These are phyloP conservation scores for Listronotus bonariensis DNA, from an alignment of 1,140 invertebrate species.

Conservation along the genomic window DNA sequence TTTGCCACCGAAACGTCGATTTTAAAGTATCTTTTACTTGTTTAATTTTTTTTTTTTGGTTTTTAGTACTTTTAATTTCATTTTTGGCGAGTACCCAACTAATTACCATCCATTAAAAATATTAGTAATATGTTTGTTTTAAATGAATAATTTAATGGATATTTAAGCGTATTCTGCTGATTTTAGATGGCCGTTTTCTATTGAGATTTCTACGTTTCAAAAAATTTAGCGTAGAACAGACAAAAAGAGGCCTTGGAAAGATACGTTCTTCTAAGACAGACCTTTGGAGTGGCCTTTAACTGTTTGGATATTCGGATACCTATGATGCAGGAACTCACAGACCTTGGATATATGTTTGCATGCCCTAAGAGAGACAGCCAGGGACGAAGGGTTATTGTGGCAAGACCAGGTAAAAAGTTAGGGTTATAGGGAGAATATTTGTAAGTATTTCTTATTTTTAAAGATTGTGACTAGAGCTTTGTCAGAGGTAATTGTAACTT, in stretches of 20 bases:
- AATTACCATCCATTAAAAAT: no score
- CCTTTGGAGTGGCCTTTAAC: constrained; percentile 72
- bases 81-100: no score
- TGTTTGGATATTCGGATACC: constrained; percentile 72
- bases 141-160: no score
- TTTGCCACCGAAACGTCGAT: no score
- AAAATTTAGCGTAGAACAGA: constrained; percentile 82
- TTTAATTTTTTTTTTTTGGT: no score
- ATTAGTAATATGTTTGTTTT: no score
- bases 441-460: constrained; percentile 13
- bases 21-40: no score
- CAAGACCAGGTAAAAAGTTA: constrained; percentile 68
- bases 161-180: neutral
- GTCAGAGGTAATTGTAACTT: neutral
- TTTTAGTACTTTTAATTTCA: no score
- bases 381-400: constrained; percentile 78
- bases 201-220: constrained; percentile 79
- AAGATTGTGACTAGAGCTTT: neutral
- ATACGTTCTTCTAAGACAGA: constrained; percentile 79
- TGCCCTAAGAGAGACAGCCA: constrained; percentile 75
- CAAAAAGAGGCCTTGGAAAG: constrained; percentile 80
- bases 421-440: constrained; percentile 4
- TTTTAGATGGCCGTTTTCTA: constrained; percentile 73
- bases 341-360: constrained; percentile 77
- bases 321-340: constrained; percentile 71